Evolutionary conservation across 2,797 vertebrate species (phyloP), one percentile per base, ranked within the genome.

Genomic region (Microctenopoma lineatum): DNA sequence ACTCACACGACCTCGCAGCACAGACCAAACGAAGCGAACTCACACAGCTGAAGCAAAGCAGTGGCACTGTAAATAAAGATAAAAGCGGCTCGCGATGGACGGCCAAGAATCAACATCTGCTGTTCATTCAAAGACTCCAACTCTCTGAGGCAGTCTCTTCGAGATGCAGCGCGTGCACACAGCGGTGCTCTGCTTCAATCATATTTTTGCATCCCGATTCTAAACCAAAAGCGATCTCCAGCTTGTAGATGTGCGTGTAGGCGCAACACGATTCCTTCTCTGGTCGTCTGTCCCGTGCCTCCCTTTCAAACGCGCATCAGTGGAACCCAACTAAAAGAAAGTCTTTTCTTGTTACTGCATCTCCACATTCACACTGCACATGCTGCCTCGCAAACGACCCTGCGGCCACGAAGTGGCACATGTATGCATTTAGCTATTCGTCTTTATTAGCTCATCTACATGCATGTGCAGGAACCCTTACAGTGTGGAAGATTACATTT

Each of bases 391-490:
- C 25, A 85, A 81, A 80, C 59, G 64, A 74, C 69, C 59, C 7
- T 1, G 55, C 59, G 54, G 68, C 71, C 77, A 57, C 63, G 45
- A 78, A 75, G 65, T 38, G 55, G 70, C 69, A 46, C 70, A 52
- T 45, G 58, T 29, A 53, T 79, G 66, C 83, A 82, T 69, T 44
- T 59, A 21, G 45, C 9, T 18, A 62, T 83, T 82, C 51, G 60
- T 52, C 73, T 74, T 81, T 73, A 84, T 83, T 60, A 64, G 57
- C 84, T 79, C 47, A 84, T 87, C 62, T 56, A 76, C 75, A 89
- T 81, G 79, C 76, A 66, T 48, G 79, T 64, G 80, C 41, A 51
- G 73, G 48, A 70, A 70, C 59, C 67, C 55, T 56, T 1, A 2
- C 48, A 21, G 21, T 21, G 21, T 21, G 53, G 29, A n/a, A 45